Base-by-base conservation (phyloP, 2,113 vertebrate genomes). In the Gorilla gorilla region DNA sequence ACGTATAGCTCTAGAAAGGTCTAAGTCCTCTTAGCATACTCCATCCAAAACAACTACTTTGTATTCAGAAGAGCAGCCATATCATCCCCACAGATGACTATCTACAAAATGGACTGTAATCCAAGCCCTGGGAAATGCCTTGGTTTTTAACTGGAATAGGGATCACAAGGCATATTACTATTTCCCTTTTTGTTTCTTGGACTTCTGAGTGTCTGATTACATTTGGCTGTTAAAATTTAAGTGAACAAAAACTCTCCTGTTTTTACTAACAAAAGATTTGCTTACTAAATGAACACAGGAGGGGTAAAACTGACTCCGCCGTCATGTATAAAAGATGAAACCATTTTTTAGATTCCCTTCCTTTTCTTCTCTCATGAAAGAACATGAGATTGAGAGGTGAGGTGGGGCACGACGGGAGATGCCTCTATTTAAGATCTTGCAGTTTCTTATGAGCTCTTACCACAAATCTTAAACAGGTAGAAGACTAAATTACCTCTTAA, bases 131-230 rank as follows among this genome's bases (percentile, higher is more conserved):
- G 87, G 87, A 93, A 95, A 91, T 83, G 83, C 70, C 50, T 73
- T 38, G 32, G 75, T 50, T 94, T 96, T 93, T 90, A 94, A 92
- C 93, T 97, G 10, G 43, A 97, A 50, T 35, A 84, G 75, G 27
- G 23, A 52, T 97, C 94, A 91, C 88, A 94, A 89, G 68, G 88
- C 66, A 52, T 43, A 23, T 40, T 87, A 88, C 86, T 83, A 45
- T 80, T 93, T 97, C 85, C 18, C 50, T 92, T 93, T 91, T 40
- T 86, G 43, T 55, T 97, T 94, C 80, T 88, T 59, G 55, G 79
- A 84, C 32, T 38, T 59, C 50, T 55, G 72, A 78, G 88, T 93
- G 90, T 98, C 97, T 97, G 92, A 96, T 97, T 96, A 95, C 96
- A 96, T 93, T 68, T 95, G 91, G 80, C 94, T 89, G 92, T 82